Base-by-base conservation (phyloP, 2,797 vertebrate species). In the Petrocephalus sullivani region DNA sequence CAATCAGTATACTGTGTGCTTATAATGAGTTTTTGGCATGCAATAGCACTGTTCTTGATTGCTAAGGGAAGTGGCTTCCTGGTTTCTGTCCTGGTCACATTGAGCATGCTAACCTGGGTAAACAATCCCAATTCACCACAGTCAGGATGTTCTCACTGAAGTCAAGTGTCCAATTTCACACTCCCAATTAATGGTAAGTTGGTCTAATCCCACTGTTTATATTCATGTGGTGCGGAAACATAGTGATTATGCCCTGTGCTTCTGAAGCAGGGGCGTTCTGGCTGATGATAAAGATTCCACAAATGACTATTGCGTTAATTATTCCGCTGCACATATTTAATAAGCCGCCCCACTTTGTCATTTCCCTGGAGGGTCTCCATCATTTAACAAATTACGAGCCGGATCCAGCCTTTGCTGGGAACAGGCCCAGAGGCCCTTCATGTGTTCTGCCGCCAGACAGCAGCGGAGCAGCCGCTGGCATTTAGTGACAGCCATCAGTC, bases 1-100 rank as follows among this genome's bases (percentile, higher is more conserved):
- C 93, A 94, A 94, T 95, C 93, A 92, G 92, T 95, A 93, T 94
- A 95, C 93, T 90, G 90, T 89, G 92, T 93, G 93, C 92, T 93
- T 94, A 93, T 93, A 94, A 95, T 92, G 94, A 93, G 92, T 92
- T 89, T 93, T 94, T 94, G 94, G 94, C 92, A 92, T 91, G 93
- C 92, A 93, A 94, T 94, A 61, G 19, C 28, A 49, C 81, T 78
- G 78, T 7, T 60, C 78, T 54, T 61, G 54, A 84, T 81, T 64
- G 57, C 87, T 41, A 84, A 46, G 81, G 78, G 87, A 88, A 82
- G n/a, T 12, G 33, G 58, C 57, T 88, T n/a, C 87, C 87, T 84
- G 57, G 19, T 61, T 51, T 41, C 33, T 61, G 57, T 64, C 57
- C 87, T 88, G 57, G 81, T 58, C 58, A 60, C 57, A 84, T 19